Conservation (phyloP, 2,888 invertebrate genomes). For the Caradrina clavipalpis region DNA sequence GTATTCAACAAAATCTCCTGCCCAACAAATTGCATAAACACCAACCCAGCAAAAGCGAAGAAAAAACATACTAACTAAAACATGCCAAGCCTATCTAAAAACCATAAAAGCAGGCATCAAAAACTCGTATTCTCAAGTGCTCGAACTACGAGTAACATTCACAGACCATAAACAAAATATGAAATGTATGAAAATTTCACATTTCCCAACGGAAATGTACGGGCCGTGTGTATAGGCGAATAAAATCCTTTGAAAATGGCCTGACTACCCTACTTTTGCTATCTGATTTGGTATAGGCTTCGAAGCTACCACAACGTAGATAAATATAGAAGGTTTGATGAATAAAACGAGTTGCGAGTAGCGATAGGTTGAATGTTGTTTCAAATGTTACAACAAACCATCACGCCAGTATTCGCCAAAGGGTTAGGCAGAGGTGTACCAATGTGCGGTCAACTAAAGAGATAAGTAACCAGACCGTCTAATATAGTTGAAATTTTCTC, state of each 20-base stretch:
- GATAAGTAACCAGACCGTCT: no score
- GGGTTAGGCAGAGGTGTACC: no score
- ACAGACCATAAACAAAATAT: conserved; percentile 61
- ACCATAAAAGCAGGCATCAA: conserved; percentile 44
- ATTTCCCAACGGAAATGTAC: conserved; percentile 60
- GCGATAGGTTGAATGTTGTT: no score
- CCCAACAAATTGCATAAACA: no score
- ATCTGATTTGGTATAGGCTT: conserved; percentile 52
- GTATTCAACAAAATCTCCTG: no score
- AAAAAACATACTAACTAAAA: conserved; percentile 17
- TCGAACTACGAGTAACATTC: conserved; percentile 36
- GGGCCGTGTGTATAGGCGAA: conserved; percentile 27
- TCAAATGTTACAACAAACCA: no score
- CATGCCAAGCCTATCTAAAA: conserved; percentile 8
- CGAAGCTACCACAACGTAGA: not conserved
- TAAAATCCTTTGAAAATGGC: conserved; percentile 59
- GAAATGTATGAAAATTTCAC: conserved; percentile 55
- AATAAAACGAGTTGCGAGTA: no score
- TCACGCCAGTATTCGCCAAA: no score
- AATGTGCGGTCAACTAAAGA: no score
- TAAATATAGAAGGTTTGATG: not conserved
- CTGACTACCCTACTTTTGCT: conserved; percentile 36
- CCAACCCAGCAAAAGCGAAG: not conserved
- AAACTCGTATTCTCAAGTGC: conserved; percentile 36
- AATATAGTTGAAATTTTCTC: no score